A percentile compares a stretch with the other conserved stretches of the same genome.
Conservation (phyloP, 2,888 invertebrate species). For the Argyresthia goedartella region DNA sequence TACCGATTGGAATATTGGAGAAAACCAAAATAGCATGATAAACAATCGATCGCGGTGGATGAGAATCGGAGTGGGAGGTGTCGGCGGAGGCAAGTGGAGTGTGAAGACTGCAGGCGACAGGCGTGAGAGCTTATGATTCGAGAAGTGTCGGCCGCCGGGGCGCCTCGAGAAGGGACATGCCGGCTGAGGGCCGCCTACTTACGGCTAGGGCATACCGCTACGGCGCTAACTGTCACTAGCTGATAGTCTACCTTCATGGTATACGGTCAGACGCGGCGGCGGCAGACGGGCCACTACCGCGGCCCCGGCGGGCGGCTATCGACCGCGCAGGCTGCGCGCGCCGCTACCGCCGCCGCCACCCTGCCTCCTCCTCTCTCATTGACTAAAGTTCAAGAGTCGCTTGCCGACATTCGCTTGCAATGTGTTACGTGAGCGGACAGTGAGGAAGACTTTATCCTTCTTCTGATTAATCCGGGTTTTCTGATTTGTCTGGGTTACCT, state of each 20-base stretch:
- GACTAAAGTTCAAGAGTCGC: conserved; percentile 29
- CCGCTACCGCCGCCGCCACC: conserved; percentile 16
- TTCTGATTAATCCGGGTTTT: too few species aligned
- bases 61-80: neutral
- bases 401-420: conserved; percentile 14
- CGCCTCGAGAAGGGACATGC: neutral
- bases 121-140: neutral
- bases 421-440: neutral
- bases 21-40: conserved; percentile 3
- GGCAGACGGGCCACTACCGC: conserved; percentile 16
- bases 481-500: too few species aligned
- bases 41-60: conserved; percentile 7
- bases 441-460: too few species aligned
- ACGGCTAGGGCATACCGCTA: conserved; percentile 55
- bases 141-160: neutral
- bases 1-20: neutral
- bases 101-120: conserved; percentile 1
- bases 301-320: conserved; percentile 21
- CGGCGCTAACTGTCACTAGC: conserved; percentile 35
- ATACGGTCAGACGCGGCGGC: conserved; percentile 28
- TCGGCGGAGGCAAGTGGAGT: neutral
- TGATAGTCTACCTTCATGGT: conserved; percentile 54
- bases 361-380: conserved; percentile 7
- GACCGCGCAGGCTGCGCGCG: conserved; percentile 21
- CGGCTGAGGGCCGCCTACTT: conserved; percentile 33